Conservation (phyloP, 2,113 vertebrate species). For the Euleptes europaea region DNA sequence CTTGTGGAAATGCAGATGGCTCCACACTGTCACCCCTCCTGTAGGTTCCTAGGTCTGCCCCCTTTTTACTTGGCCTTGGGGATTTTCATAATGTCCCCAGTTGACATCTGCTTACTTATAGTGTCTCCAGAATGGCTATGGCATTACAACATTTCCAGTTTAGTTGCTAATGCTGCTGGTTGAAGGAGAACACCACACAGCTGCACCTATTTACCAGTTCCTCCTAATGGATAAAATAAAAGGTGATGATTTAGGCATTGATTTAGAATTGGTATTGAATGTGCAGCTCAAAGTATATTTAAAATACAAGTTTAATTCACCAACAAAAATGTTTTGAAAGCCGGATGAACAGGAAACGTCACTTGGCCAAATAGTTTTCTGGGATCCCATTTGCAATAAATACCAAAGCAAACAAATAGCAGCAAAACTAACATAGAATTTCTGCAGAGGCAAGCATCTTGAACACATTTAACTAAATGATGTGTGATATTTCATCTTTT, state of each 20-base stretch:
- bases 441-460: neutral
- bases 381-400: neutral
- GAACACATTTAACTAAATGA: neutral
- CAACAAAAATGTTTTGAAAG: neutral
- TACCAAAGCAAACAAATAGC: neutral
- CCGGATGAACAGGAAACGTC: neutral
- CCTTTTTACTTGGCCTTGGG: no score
- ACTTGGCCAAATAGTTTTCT: neutral
- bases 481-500: neutral
- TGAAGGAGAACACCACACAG: no score
- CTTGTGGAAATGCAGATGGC: no score
- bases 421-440: neutral
- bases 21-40: no score
- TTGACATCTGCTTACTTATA: no score
- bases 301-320: neutral
- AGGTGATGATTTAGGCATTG: neutral
- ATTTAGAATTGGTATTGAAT: neutral
- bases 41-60: no score
- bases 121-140: no score
- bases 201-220: no score
- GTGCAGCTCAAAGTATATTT: neutral
- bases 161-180: no score
- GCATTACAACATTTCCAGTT: no score
- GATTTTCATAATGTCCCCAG: no score
- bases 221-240: neutral